These are phyloP conservation scores for Macrostomum lignano DNA, from an alignment of 1,140 invertebrate genomes.

Conservation along the genomic window DNA sequence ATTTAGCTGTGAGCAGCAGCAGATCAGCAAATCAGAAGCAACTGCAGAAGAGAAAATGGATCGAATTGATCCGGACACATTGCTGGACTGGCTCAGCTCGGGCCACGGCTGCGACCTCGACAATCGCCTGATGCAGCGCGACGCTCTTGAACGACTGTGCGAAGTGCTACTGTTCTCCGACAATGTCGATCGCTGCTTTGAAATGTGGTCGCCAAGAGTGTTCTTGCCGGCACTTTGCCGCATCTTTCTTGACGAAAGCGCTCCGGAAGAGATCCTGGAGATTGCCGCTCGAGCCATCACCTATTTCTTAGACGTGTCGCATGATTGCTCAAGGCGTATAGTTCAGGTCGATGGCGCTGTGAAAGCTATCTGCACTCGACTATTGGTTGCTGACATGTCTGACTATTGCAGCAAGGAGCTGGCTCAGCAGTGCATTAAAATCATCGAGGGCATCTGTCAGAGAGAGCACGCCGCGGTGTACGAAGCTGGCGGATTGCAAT, in stretches of 20 bases:
- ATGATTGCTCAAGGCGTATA: conserved; percentile 83
- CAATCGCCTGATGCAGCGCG: conserved; percentile 89
- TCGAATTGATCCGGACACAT: too few relatives aligned
- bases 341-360: conserved; percentile 89
- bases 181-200: conserved; percentile 95
- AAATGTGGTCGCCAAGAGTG: conserved; percentile 82
- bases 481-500: conserved; percentile 73
- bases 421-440: conserved; percentile 93
- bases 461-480: conserved; percentile 85
- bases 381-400: conserved; percentile 62
- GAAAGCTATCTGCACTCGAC: conserved; percentile 74
- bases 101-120: too few relatives aligned
- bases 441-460: conserved; percentile 78
- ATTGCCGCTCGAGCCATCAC: conserved; percentile 84
- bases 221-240: conserved; percentile 87
- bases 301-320: conserved; percentile 88
- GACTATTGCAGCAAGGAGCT: conserved; percentile 82
- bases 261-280: conserved; percentile 86
- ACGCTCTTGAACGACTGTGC: conserved; percentile 84
- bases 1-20: too few relatives aligned
- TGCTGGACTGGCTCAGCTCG: too few relatives aligned
- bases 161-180: conserved; percentile 96
- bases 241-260: conserved; percentile 86
- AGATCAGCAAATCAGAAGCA: too few relatives aligned
- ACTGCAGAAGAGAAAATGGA: too few relatives aligned